Conservation (phyloP, 1,140 invertebrate genomes). For the Coenobita brevimanus region DNA sequence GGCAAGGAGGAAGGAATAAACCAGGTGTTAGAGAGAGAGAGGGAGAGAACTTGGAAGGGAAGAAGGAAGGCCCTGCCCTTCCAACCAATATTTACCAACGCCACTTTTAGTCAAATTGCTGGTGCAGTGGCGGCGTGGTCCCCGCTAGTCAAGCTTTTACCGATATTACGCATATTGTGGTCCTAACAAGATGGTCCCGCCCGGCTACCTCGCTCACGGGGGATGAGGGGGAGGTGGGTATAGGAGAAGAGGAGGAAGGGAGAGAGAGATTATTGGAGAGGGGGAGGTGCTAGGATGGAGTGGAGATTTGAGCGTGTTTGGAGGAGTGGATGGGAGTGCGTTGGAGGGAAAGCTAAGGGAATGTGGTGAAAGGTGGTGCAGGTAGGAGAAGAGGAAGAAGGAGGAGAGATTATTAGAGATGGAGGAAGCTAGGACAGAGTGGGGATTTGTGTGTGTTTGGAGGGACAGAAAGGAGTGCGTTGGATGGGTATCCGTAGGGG, state of each 20-base stretch:
- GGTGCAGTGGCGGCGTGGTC: background rate
- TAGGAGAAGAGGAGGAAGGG: background rate
- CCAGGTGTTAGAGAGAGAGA: background rate
- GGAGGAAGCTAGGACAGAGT: too few relatives aligned
- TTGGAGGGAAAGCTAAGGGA: too few relatives aligned
- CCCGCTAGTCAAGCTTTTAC: slow-evolving; percentile 31
- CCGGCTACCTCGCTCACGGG: background rate
- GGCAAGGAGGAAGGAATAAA: background rate
- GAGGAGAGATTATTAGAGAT: too few relatives aligned
- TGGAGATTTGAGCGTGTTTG: background rate
- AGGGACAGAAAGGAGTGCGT: too few relatives aligned
- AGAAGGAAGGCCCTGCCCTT: background rate
- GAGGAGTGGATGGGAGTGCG: too few relatives aligned
- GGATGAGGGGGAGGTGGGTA: background rate
- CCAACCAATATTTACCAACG: slow-evolving; percentile 22
- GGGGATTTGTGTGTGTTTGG: too few relatives aligned
- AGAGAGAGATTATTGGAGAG: background rate
- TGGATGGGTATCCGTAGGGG: too few relatives aligned
- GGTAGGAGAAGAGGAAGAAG: too few relatives aligned
- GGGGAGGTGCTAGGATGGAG: background rate
- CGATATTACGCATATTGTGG: slow-evolving; percentile 33
- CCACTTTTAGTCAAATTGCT: slow-evolving; percentile 44
- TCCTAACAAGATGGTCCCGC: slow-evolving; percentile 19
- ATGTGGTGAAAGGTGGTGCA: too few relatives aligned
- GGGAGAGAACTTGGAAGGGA: background rate